Base-by-base conservation (phyloP, 2,888 invertebrate genomes). In the Epinotia nisella region DNA sequence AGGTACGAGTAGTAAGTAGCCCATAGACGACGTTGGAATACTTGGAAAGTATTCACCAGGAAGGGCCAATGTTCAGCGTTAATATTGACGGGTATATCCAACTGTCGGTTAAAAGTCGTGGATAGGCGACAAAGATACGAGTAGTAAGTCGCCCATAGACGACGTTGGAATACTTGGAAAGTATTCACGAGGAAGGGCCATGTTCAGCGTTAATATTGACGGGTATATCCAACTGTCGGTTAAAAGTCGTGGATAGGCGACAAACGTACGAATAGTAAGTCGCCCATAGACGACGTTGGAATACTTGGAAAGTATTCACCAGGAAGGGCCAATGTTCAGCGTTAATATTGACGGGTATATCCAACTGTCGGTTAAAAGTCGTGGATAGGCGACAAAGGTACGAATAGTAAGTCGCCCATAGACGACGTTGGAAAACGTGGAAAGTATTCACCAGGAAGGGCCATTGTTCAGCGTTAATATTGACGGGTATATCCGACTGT, bases 61-160 rank as follows among this genome's bases (percentile, higher is more conserved):
- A 62, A 41, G 24, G 45, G 45, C 15, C n/a, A n/a, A n/a, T n/a
- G 62, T 61, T 60, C 61, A 41, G 29, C n/a, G n/a, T 10, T n/a
- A 41, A 45, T 24, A 13, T 13, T 21, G 55, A 55, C 55, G 21
- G 21, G 11, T 24, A 4, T 56, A 56, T 11, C 13, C 19, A 11
- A 56, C 55, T 19, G 55, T 13, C 21, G 55, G 21, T 21, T 19
- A n/a, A 21, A 55, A 17, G n/a, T 49, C 49, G 24, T 51, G 51
- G 35, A 53, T 41, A 65, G 10, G 19, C 35, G 55, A 35, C 39
- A 35, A 19, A 24, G 15, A 1, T 49, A 45, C 15, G n/a, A 15
- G 45, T 45, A 45, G 4, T 49, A 49, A 49, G 49, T 49, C 49
- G 49, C 13, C n/a, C 13, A 13, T 13, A 41, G 3, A 41, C 41